Conservation (phyloP, 2,797 vertebrate species). For the Coccyzus lansbergi region DNA sequence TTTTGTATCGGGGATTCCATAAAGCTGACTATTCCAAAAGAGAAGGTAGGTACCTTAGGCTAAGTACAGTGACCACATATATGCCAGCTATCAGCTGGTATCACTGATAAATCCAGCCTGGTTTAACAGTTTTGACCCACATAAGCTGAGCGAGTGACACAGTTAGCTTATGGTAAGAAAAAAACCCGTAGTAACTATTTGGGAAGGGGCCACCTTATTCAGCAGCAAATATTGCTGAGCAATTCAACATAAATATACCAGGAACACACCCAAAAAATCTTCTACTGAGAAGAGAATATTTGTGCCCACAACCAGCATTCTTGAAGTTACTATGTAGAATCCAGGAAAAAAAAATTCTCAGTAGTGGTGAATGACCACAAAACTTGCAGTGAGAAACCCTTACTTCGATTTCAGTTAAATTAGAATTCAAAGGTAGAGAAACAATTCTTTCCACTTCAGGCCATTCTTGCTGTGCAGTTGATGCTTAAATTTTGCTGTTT, state of each 20-base stretch:
- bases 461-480: neutral
- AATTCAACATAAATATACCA: constrained; percentile 27
- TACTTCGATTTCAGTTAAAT: constrained; percentile 36
- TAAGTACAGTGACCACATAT: neutral
- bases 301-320: neutral
- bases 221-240: constrained; percentile 1
- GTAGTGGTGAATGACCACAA: constrained; percentile 37
- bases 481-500: constrained; percentile 38
- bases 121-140: neutral
- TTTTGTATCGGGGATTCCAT: neutral
- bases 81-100: neutral
- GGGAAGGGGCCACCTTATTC: neutral
- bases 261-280: neutral
- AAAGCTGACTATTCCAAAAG: neutral
- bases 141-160: neutral
- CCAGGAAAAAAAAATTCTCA: constrained; percentile 60
- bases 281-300: constrained; percentile 24
- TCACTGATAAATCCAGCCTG: neutral
- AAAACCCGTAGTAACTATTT: neutral
- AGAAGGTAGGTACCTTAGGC: neutral
- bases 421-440: constrained; percentile 7
- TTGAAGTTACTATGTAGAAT: constrained; percentile 38
- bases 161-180: neutral
- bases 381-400: neutral
- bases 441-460: neutral